Conservation (phyloP, 2,888 invertebrate genomes). For the Melanargia galathea region DNA sequence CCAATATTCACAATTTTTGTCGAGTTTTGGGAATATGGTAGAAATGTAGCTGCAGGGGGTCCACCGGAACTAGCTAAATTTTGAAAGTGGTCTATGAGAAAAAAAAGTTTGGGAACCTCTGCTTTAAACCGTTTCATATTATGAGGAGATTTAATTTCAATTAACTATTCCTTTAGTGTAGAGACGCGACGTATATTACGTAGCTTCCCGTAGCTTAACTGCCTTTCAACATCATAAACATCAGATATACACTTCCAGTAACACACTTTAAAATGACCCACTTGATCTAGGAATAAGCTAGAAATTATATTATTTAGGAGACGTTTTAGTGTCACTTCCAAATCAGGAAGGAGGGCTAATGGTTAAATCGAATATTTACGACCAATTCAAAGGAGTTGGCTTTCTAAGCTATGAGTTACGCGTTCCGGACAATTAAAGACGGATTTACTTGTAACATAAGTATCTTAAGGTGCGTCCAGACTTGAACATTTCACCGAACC, state of each 20-base stretch:
- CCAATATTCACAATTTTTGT: too few species aligned
- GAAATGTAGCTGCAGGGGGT: too few species aligned
- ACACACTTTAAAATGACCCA: conserved; percentile 14
- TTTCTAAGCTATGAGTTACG: conserved; percentile 73
- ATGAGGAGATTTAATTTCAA: too few species aligned
- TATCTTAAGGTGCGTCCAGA: too few species aligned
- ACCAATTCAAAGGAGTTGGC: conserved; percentile 50
- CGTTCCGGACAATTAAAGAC: conserved; percentile 35
- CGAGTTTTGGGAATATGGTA: too few species aligned
- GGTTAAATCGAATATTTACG: conserved; percentile 61
- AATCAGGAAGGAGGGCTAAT: conserved; percentile 57
- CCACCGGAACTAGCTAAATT: too few species aligned
- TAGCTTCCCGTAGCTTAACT: neutral
- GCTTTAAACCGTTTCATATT: too few species aligned
- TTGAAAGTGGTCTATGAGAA: too few species aligned
- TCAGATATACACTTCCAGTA: conserved; percentile 5
- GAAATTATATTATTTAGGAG: conserved; percentile 43
- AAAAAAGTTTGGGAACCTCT: too few species aligned
- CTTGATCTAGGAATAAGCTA: conserved; percentile 15
- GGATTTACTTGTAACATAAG: conserved; percentile 31
- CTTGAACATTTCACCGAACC: too few species aligned
- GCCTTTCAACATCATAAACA: neutral
- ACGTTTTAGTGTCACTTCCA: conserved; percentile 35
- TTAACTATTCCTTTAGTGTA: too few species aligned
- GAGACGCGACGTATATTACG: neutral